Evolutionary conservation across 2,113 vertebrate species (phyloP).

Genomic region (Gavialis gangeticus): DNA sequence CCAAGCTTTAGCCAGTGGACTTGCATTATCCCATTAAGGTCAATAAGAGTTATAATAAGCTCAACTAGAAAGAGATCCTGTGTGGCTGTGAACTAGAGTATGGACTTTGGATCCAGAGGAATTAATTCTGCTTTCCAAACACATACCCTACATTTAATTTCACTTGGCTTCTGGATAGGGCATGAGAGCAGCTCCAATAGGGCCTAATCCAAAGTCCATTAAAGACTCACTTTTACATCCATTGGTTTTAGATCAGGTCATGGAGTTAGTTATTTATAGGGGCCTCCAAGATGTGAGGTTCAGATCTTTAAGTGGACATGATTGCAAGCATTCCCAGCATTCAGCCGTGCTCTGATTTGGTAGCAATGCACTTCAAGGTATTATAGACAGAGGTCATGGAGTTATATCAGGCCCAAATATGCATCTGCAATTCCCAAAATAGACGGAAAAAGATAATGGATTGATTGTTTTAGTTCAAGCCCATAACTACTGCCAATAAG

Average conservation of each 20-base stretch:
- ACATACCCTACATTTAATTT: neutral
- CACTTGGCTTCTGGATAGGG: neutral
- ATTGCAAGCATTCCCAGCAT: neutral
- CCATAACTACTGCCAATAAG: neutral
- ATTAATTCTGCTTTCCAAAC: neutral
- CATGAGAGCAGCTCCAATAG: neutral
- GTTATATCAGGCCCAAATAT: neutral
- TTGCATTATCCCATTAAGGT: rapidly evolving
- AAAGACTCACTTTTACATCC: neutral
- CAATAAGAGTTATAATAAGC: neutral
- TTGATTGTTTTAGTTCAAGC: neutral
- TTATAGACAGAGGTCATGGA: neutral
- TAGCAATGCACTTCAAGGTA: neutral
- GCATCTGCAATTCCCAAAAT: neutral
- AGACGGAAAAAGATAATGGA: neutral
- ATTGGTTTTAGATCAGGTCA: neutral
- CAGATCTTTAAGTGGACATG: neutral
- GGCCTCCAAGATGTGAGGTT: neutral
- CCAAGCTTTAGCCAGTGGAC: neutral
- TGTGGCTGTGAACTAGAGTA: neutral
- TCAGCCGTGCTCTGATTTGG: rapidly evolving
- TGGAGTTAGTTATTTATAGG: neutral
- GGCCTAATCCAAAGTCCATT: neutral
- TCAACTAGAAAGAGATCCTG: neutral
- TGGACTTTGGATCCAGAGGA: neutral